phyloP scores from a whole-genome alignment of 2,113 vertebrate species.

The Petaurus breviceps region DNA sequence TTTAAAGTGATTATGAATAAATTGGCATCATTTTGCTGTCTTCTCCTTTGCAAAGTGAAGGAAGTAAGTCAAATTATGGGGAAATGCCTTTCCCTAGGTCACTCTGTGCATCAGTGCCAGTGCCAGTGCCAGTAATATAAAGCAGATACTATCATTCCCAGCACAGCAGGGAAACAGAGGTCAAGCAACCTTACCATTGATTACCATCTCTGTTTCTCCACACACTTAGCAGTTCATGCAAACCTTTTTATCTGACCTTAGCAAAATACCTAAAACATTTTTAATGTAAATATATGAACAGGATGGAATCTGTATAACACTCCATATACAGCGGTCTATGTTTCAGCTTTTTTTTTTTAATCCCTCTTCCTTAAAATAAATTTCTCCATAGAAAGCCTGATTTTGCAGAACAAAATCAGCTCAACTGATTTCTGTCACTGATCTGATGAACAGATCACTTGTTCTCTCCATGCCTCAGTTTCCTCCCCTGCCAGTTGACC shows the following conservation, averaged over 20 bases:
- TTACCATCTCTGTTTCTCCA: neutral
- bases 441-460: neutral
- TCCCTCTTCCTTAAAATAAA: neutral
- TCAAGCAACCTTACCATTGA: neutral
- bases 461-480: neutral
- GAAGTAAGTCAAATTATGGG: neutral
- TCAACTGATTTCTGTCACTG: constrained; percentile 31
- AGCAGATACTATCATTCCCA: neutral
- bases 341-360: neutral
- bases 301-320: neutral
- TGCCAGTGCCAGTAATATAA: neutral
- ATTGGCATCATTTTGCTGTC: neutral
- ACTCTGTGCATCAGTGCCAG: neutral
- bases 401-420: neutral
- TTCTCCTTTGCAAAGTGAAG: neutral
- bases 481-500: neutral
- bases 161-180: neutral
- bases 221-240: neutral
- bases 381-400: neutral
- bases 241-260: neutral
- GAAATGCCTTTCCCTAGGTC: neutral
- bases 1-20: neutral
- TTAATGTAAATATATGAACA: neutral
- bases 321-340: neutral
- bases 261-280: neutral